Evolutionary conservation across 1,140 invertebrate genomes (phyloP).

Genomic region (Plutomurus gul): DNA sequence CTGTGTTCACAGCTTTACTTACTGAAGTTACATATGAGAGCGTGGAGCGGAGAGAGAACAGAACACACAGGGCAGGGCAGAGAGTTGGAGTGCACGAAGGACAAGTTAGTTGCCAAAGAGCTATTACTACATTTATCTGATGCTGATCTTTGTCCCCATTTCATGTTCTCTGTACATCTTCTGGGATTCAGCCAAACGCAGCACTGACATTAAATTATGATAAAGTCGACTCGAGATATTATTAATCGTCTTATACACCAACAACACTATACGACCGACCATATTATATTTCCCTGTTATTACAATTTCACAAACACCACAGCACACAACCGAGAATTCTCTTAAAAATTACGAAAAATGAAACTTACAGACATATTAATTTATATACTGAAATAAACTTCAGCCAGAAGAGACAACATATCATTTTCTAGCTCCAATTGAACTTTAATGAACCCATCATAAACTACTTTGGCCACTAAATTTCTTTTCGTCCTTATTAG

Average conservation of each 20-base stretch:
- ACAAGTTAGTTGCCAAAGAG: conserved; percentile 28
- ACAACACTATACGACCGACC: neutral
- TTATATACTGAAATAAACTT: too few species aligned
- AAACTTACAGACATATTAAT: too few species aligned
- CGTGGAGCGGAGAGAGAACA: neutral
- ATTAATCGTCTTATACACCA: conserved; percentile 27
- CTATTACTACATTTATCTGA: conserved; percentile 30
- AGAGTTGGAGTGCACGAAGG: neutral
- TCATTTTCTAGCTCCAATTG: too few species aligned
- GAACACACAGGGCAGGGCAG: neutral
- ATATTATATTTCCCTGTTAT: neutral
- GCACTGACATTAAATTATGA: conserved; percentile 29
- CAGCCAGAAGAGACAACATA: too few species aligned
- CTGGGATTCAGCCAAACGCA: conserved; percentile 25
- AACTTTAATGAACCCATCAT: too few species aligned
- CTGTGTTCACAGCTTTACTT: neutral
- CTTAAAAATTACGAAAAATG: too few species aligned
- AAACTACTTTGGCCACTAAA: too few species aligned
- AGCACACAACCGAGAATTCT: too few species aligned
- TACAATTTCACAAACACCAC: neutral
- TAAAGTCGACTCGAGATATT: conserved; percentile 24
- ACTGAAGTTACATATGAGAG: neutral
- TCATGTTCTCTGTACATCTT: conserved; percentile 26
- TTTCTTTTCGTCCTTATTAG: too few species aligned
- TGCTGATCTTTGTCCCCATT: conserved; percentile 25